Conservation (phyloP, 2,888 invertebrate genomes). For the Coronaproctus castanopsis region DNA sequence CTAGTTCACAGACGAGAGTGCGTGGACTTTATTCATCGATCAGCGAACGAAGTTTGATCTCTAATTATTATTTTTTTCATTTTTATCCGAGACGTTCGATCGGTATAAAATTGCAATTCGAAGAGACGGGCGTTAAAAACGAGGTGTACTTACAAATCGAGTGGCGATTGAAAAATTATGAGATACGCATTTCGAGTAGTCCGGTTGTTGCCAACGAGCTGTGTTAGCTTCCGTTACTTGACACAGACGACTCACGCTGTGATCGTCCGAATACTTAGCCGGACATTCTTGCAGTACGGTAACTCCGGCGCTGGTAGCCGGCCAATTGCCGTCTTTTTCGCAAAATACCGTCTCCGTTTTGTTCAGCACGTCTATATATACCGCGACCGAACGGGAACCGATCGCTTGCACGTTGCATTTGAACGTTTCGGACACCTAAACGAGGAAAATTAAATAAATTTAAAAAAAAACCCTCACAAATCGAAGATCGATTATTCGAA, state of each 20-base stretch:
- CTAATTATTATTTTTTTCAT: too few relatives aligned
- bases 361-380: constrained; percentile 44
- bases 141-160: constrained; percentile 34
- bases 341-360: constrained; percentile 37
- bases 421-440: constrained; percentile 54
- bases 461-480: background rate
- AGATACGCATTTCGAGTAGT: constrained; percentile 52
- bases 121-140: too few relatives aligned
- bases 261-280: constrained; percentile 24
- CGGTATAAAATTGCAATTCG: too few relatives aligned
- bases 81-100: too few relatives aligned
- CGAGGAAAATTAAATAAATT: background rate
- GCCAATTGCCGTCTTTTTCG: constrained; percentile 26
- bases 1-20: too few relatives aligned
- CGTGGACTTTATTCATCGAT: too few relatives aligned
- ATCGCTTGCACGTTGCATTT: constrained; percentile 40
- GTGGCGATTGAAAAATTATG: constrained; percentile 29
- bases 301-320: constrained; percentile 11
- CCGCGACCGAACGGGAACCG: constrained; percentile 20
- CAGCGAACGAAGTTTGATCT: too few relatives aligned
- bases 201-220: constrained; percentile 52
- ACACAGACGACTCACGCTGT: constrained; percentile 33
- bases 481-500: too few relatives aligned
- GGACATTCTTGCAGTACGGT: constrained; percentile 18
- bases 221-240: constrained; percentile 38